phyloP scores from a whole-genome alignment of 2,888 invertebrate species.

The Spodoptera exigua region DNA sequence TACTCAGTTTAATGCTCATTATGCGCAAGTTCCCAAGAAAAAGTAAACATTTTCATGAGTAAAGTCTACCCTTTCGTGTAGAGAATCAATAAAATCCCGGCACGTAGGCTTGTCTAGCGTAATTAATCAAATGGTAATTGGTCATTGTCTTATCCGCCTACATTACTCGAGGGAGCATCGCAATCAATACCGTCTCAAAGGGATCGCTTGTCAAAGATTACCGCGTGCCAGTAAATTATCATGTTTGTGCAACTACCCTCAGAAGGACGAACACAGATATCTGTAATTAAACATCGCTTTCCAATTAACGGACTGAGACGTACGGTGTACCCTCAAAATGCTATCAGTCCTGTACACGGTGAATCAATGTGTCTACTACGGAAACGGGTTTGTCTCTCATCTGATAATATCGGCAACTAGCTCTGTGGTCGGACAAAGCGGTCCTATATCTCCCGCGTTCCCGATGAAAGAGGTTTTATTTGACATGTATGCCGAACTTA shows the following conservation, averaged over 20 bases:
- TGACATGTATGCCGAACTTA: slow-evolving; percentile 50
- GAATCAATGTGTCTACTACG: slow-evolving; percentile 51
- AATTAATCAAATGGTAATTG: slow-evolving; percentile 67
- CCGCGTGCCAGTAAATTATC: slow-evolving; percentile 70
- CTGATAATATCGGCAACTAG: slow-evolving; percentile 51
- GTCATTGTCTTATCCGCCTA: slow-evolving; percentile 61
- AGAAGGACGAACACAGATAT: slow-evolving; percentile 49
- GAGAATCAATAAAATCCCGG: slow-evolving; percentile 35
- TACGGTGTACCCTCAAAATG: slow-evolving; percentile 48
- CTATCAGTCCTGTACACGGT: slow-evolving; percentile 59
- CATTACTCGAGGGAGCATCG: slow-evolving; percentile 63
- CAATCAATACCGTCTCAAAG: slow-evolving; percentile 72
- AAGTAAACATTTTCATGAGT: slow-evolving; percentile 36
- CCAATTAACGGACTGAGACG: slow-evolving; percentile 55
- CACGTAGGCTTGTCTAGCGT: slow-evolving; percentile 49
- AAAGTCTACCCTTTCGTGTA: slow-evolving; percentile 39
- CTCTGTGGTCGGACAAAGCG: slow-evolving; percentile 58
- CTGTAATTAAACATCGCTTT: slow-evolving; percentile 64
- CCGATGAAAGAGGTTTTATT: slow-evolving; percentile 55
- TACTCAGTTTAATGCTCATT: slow-evolving; percentile 35
- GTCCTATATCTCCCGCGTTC: slow-evolving; percentile 51
- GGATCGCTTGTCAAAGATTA: slow-evolving; percentile 74
- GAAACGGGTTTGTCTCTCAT: slow-evolving; percentile 43
- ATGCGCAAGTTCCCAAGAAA: slow-evolving; percentile 36
- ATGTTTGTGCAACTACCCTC: slow-evolving; percentile 66